Evolutionary conservation across 2,797 vertebrate species (phyloP).

Genomic region (Microctenopoma lineatum): DNA sequence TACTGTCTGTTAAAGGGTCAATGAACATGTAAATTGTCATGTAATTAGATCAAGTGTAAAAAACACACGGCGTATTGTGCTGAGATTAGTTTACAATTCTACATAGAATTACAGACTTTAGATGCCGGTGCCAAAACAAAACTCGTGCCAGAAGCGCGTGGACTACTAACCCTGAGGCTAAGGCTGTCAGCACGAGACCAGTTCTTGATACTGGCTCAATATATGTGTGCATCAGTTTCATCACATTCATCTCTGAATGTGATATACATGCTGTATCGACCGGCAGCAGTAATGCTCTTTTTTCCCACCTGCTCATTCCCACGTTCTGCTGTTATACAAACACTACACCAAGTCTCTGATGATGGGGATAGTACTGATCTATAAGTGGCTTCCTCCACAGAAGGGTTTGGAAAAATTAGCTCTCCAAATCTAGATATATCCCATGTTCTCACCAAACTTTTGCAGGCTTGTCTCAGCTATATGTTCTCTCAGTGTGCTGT

Average conservation of each 20-base stretch:
- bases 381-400: too few species aligned
- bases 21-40: not conserved
- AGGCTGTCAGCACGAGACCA: constrained; percentile 31
- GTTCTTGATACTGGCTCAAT: constrained; percentile 48
- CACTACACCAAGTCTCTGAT: constrained; percentile 5
- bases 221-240: constrained; percentile 33
- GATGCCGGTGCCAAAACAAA: too few species aligned
- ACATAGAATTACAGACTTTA: not conserved
- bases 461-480: not conserved
- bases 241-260: constrained; percentile 34
- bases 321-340: not conserved
- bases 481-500: not conserved
- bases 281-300: constrained; percentile 7
- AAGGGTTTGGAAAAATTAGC: constrained; percentile 1
- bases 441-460: not conserved
- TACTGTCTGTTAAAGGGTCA: not conserved
- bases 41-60: not conserved
- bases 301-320: not conserved
- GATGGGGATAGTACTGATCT: not conserved
- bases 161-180: constrained; percentile 22
- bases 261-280: not conserved
- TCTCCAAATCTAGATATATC: not conserved
- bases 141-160: not conserved
- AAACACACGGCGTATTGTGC: not conserved
- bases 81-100: not conserved